A percentile compares a stretch with the other conserved stretches of the same genome.
Evolutionary conservation across 1,140 invertebrate genomes (phyloP).

Genomic region (Drosophila orosa): DNA sequence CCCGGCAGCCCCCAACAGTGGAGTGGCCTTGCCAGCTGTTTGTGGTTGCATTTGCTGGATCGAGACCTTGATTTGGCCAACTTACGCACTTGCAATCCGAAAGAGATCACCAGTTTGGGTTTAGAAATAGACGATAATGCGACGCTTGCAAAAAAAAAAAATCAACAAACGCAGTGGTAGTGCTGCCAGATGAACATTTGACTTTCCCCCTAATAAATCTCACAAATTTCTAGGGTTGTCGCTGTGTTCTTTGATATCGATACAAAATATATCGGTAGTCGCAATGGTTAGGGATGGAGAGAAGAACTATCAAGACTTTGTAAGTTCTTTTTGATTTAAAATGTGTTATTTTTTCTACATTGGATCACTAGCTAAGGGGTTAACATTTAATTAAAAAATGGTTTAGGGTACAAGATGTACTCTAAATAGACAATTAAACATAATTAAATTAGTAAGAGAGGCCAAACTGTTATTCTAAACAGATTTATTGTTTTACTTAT

Average conservation of each 20-base stretch:
- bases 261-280: not conserved
- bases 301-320: not conserved
- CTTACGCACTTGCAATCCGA: slow-evolving; percentile 4
- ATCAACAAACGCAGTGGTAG: slow-evolving; percentile 36
- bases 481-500: not conserved
- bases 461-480: not conserved
- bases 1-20: not conserved
- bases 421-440: no score
- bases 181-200: no score
- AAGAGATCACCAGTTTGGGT: not conserved
- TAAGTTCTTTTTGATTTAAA: not conserved
- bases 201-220: no score
- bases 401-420: not conserved
- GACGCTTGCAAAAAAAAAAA: slow-evolving; percentile 42
- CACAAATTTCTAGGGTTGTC: slow-evolving; percentile 55
- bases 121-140: slow-evolving; percentile 28
- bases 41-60: not conserved
- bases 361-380: no score
- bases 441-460: not conserved
- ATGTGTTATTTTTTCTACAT: not conserved
- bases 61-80: not conserved
- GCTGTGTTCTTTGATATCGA: slow-evolving; percentile 16
- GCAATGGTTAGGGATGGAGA: not conserved
- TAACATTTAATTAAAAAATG: not conserved
- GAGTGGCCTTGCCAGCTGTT: slow-evolving; percentile 27